These are phyloP conservation scores for Podarcis lilfordi DNA, from an alignment of 2,797 vertebrate species.

Conservation along the genomic window DNA sequence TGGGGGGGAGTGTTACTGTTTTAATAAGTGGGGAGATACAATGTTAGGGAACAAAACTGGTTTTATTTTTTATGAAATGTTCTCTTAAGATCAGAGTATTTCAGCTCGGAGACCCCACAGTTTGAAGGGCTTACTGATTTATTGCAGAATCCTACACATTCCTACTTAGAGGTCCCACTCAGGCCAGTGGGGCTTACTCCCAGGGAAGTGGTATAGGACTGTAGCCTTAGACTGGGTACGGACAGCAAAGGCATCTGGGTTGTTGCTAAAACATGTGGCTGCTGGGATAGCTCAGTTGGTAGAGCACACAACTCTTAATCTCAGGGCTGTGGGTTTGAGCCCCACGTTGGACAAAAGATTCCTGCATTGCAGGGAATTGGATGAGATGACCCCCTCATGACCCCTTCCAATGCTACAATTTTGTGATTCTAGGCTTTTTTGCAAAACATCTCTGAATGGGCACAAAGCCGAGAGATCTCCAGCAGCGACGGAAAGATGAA, in stretches of 20 bases:
- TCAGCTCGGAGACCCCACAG: neutral
- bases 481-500: neutral
- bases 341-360: too few relatives aligned
- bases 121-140: neutral
- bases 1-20: neutral
- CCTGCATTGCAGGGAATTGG: too few relatives aligned
- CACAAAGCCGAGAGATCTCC: neutral
- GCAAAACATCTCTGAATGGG: neutral
- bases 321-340: too few relatives aligned
- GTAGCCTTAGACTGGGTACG: neutral
- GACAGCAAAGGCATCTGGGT: too few relatives aligned
- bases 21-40: neutral
- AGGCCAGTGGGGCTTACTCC: too few relatives aligned
- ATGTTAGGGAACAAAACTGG: neutral
- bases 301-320: too few relatives aligned
- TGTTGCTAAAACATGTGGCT: neutral
- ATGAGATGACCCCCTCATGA: too few relatives aligned
- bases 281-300: too few relatives aligned
- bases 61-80: neutral
- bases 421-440: too few relatives aligned
- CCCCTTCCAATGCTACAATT: too few relatives aligned
- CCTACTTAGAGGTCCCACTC: too few relatives aligned
- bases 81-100: neutral
- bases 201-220: neutral
- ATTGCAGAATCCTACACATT: too few relatives aligned